Base-by-base conservation (phyloP, 2,888 invertebrate genomes). In the Polylopha cassiicola region DNA sequence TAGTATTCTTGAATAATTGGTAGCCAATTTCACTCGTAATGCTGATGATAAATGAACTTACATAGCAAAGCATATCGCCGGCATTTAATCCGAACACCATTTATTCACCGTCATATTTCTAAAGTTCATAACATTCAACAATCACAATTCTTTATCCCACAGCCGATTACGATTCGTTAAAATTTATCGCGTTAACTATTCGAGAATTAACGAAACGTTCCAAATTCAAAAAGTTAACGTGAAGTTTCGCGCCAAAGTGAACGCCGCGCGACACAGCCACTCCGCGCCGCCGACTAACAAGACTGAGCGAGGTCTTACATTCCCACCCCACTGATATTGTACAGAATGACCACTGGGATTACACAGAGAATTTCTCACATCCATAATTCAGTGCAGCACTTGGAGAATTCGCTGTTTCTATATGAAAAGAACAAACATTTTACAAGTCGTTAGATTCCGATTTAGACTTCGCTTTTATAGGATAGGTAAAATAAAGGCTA, bases 41-140 rank as follows among this genome's bases (percentile, higher is more conserved):
- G n/a, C n/a, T n/a, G n/a, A n/a, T n/a, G 17, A 39, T 13, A 33
- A 39, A 28, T 14, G 37, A 46, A 80, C 81, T 80, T 60, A 81
- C 81, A 81, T 81, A 81, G 56, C 81, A 81, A 55, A 81, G 81
- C 81, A 81, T 81, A 55, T 63, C 68, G 65, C 49, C 4, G 13
- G 18, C 36, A 39, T 41, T 36, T 36, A 41, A 23, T 36, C 29
- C 30, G 26, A 36, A 26, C 24, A 4, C n/a, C n/a, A n/a, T n/a
- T n/a, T n/a, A n/a, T n/a, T n/a, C n/a, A n/a, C n/a, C n/a, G n/a
- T n/a, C n/a, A n/a, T n/a, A n/a, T n/a, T n/a, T n/a, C n/a, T n/a
- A n/a, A n/a, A n/a, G n/a, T n/a, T n/a, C n/a, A n/a, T n/a, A n/a
- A n/a, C n/a, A n/a, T n/a, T n/a, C n/a, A n/a, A n/a, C n/a, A n/a